These are phyloP conservation scores for Antheraea mylitta DNA, from an alignment of 1,140 invertebrate species.

Conservation along the genomic window DNA sequence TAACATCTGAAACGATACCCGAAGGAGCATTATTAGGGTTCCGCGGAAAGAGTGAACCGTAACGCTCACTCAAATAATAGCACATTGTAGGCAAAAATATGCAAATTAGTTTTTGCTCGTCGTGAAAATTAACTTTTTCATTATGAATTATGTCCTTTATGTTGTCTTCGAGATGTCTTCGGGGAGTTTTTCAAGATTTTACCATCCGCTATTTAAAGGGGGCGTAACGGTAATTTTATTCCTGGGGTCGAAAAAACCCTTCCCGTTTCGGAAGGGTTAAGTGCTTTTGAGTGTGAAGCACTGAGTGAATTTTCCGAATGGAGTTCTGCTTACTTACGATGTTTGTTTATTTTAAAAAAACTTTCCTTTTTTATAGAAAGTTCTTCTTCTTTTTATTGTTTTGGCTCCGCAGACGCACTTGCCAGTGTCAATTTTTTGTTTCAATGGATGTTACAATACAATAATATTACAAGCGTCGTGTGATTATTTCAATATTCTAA, in stretches of 20 bases:
- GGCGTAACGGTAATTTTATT: conserved; percentile 37
- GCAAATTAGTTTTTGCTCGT: conserved; percentile 60
- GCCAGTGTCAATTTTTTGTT: too few relatives aligned
- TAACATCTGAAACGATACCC: conserved; percentile 56
- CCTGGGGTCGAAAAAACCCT: conserved; percentile 28
- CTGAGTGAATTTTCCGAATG: conserved; percentile 12
- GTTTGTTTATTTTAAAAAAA: neutral
- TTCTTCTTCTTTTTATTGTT: too few relatives aligned
- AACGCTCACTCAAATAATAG: conserved; percentile 60
- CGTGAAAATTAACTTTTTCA: conserved; percentile 77
- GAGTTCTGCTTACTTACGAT: neutral
- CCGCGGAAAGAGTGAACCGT: conserved; percentile 38
- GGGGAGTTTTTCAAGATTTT: conserved; percentile 75
- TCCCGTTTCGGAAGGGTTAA: conserved; percentile 41
- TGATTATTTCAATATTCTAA: too few relatives aligned
- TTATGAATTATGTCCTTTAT: conserved; percentile 74
- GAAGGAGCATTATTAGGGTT: conserved; percentile 43
- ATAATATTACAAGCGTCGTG: too few relatives aligned
- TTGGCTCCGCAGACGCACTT: too few relatives aligned
- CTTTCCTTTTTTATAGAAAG: too few relatives aligned
- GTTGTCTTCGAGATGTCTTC: conserved; percentile 61
- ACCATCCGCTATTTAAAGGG: conserved; percentile 31
- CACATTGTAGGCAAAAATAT: conserved; percentile 68
- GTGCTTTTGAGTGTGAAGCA: conserved; percentile 10
- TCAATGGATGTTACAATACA: too few relatives aligned